Evolutionary conservation across 2,113 vertebrate species (phyloP).

Genomic region (Chionodraco myersi): DNA sequence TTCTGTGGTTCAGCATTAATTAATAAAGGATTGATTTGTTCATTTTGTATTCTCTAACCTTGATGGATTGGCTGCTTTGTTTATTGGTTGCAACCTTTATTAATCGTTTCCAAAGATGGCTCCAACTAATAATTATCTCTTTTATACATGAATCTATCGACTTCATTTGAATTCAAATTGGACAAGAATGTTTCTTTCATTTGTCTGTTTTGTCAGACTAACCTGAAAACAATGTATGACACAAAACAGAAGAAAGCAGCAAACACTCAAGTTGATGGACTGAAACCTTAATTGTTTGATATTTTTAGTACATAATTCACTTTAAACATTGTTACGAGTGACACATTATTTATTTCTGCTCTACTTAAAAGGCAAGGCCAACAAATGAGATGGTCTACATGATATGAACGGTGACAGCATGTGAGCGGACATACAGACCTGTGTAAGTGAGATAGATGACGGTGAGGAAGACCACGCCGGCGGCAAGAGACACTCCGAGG

Average conservation of each 20-base stretch:
- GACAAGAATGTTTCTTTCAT: neutral
- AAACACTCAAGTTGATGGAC: neutral
- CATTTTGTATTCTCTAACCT: neutral
- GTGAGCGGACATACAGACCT: conserved; percentile 82
- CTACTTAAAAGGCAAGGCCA: neutral
- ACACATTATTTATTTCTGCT: neutral
- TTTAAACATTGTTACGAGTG: neutral
- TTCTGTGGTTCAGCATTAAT: neutral
- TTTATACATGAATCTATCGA: neutral
- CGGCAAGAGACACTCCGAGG: conserved; percentile 92
- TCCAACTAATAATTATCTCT: neutral
- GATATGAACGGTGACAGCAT: neutral
- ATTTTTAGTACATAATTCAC: neutral
- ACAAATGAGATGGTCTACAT: neutral
- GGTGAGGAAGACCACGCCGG: conserved; percentile 92
- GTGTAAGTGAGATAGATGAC: conserved; percentile 98
- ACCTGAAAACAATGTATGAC: no score
- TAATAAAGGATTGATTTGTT: neutral
- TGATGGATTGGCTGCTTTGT: neutral
- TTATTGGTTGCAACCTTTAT: neutral
- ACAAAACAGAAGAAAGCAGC: neutral
- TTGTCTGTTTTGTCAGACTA: neutral
- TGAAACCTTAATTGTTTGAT: neutral
- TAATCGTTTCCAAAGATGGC: neutral
- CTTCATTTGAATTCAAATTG: neutral